A percentile compares a stretch with the other conserved stretches of the same genome.
phyloP scores from a whole-genome alignment of 1,140 invertebrate genomes.

The Megalopta genalis region DNA sequence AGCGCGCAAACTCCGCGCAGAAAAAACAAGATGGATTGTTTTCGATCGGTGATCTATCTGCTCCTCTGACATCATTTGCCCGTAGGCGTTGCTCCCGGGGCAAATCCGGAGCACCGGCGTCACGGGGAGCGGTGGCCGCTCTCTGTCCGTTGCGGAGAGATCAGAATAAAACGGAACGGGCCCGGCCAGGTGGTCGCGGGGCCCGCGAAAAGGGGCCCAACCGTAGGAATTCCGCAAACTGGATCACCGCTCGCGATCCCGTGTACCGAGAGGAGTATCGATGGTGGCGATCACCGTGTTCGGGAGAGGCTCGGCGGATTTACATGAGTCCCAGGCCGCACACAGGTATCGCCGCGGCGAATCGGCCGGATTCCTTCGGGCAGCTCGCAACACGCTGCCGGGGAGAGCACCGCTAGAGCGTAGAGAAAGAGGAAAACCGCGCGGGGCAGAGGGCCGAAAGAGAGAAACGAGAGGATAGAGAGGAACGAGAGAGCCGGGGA shows the following conservation, averaged over 20 bases:
- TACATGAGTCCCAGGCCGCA: background rate
- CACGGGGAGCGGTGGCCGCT: too few relatives aligned
- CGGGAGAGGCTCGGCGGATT: background rate
- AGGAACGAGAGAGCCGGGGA: too few relatives aligned
- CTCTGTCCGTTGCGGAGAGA: too few relatives aligned
- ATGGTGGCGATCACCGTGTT: slow-evolving; percentile 5
- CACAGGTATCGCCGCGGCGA: slow-evolving; percentile 2
- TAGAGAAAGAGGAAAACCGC: background rate
- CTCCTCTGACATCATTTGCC: too few relatives aligned
- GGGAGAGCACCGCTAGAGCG: too few relatives aligned
- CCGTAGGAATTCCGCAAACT: background rate
- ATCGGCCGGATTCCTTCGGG: background rate
- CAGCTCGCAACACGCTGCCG: background rate
- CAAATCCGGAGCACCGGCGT: too few relatives aligned
- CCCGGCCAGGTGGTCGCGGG: background rate
- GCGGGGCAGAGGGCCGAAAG: background rate
- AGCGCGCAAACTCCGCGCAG: too few relatives aligned
- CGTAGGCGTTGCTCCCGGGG: too few relatives aligned
- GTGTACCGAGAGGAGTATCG: slow-evolving; percentile 1
- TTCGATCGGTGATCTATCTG: too few relatives aligned
- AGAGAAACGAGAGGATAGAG: background rate
- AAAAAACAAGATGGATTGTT: too few relatives aligned
- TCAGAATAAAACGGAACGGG: background rate
- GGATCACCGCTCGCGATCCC: background rate
- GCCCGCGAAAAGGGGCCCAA: background rate